Base-by-base conservation (phyloP, 2,113 vertebrate species). In the human region DNA sequence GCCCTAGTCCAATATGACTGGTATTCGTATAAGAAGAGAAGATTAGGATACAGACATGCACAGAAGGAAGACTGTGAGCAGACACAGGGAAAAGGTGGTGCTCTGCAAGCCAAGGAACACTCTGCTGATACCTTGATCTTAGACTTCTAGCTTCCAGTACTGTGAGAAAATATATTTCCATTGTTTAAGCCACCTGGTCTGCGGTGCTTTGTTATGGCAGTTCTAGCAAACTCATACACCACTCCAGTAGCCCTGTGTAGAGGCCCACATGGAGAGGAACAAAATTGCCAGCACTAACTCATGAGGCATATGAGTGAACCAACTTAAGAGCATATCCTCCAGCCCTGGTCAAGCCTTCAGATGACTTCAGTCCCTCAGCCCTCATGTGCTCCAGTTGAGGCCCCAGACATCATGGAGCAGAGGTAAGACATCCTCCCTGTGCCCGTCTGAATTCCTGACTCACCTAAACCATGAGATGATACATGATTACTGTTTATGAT, bases 161-260 rank as follows among this genome's bases (percentile, higher is more conserved):
- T 40, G 13, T 30, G 66, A 66, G 55, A 81, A 80, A 43, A 30
- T 70, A 30, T 5, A 0, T 43, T 70, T 75, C 38, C 40, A 0
- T 40, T 59, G 59, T 40, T 79, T 68, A 81, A 92, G 8, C 17
- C 32, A 57, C 5, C 13, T 10, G 3, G 43, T 30, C 20, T 61
- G 17, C 32, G 13, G 23, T 32, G 18, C 32, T 90, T 90, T 66
- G 45, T n/a, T 13, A 45, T 38, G 23, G 25, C 52, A 55, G 27
- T 35, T 18, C 0, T 0, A 35, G n/a, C 30, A 35, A 48, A 40
- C 2, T 6, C 8, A 6, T 14, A 8, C 1, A n/a, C 6, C 23
- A 11, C 35, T 18, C 45, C 43, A 35, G 25, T 8, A 70, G 35
- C 59, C 68, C 43, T 23, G 25, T 25, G 45, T 82, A 70, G 68